Percentiles rank a stretch among this genome's conserved stretches.
Evolutionary conservation across 2,797 vertebrate species (phyloP).

Genomic region (Danio albolineatus): DNA sequence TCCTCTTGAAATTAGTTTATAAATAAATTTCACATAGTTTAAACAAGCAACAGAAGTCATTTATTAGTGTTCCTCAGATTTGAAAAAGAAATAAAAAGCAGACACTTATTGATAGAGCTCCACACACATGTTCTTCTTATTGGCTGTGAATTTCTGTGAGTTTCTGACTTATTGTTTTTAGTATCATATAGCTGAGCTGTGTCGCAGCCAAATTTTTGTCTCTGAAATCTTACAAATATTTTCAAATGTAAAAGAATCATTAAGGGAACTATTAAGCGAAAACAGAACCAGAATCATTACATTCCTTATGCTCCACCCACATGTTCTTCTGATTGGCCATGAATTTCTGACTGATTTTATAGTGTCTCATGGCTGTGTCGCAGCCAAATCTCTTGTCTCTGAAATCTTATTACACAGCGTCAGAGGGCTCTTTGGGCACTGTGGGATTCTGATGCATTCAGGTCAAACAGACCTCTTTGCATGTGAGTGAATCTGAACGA

Average conservation of each 20-base stretch:
- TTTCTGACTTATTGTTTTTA: no score
- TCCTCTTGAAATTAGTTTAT: no score
- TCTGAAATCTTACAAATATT: neutral
- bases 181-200: no score
- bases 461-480: slow-evolving; percentile 11
- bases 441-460: slow-evolving; percentile 4
- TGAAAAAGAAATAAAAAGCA: no score
- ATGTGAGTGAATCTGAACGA: neutral
- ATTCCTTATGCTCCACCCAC: neutral
- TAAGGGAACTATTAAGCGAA: neutral
- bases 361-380: neutral
- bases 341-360: no score
- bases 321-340: no score
- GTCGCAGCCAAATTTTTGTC: neutral
- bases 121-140: no score
- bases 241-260: neutral
- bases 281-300: neutral
- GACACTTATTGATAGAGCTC: no score
- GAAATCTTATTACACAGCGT: neutral
- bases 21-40: no score
- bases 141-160: no score
- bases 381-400: neutral
- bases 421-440: neutral
- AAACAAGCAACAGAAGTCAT: no score
- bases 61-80: no score